These are phyloP conservation scores for Thomomys bottae DNA, from an alignment of 2,113 vertebrate species.

Conservation along the genomic window DNA sequence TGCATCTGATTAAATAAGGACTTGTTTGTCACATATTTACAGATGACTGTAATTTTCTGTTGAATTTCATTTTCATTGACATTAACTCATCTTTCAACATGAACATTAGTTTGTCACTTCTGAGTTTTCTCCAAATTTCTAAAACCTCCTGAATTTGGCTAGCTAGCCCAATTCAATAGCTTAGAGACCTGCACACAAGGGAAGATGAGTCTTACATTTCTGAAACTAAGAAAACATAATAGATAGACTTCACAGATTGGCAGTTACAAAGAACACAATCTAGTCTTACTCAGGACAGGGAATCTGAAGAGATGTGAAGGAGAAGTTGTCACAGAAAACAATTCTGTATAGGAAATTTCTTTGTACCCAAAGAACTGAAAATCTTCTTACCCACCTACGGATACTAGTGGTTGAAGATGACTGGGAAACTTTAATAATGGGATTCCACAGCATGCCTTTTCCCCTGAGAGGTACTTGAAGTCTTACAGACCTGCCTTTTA, in stretches of 20 bases:
- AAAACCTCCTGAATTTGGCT: background rate
- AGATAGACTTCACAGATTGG: background rate
- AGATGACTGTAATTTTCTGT: background rate
- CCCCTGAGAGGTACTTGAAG: background rate
- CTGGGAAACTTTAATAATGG: background rate
- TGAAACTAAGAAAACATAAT: background rate
- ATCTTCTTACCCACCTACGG: background rate
- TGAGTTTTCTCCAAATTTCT: background rate
- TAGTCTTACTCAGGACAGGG: background rate
- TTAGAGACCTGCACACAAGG: background rate
- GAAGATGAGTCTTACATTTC: background rate
- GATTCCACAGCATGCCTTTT: fast-evolving
- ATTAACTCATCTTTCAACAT: background rate
- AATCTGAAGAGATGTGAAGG: background rate
- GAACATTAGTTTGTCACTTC: background rate
- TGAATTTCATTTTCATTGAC: constrained; percentile 14
- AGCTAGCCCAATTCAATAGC: background rate
- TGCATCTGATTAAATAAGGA: background rate
- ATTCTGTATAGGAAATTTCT: background rate
- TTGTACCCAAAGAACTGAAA: fast-evolving
- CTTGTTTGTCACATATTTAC: background rate
- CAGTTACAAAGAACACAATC: background rate
- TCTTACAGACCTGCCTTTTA: background rate
- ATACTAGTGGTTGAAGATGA: background rate
- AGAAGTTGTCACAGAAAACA: background rate